Conservation (phyloP, 53 echinoderm and acorn worm species). For the Echinometra lucunter region DNA sequence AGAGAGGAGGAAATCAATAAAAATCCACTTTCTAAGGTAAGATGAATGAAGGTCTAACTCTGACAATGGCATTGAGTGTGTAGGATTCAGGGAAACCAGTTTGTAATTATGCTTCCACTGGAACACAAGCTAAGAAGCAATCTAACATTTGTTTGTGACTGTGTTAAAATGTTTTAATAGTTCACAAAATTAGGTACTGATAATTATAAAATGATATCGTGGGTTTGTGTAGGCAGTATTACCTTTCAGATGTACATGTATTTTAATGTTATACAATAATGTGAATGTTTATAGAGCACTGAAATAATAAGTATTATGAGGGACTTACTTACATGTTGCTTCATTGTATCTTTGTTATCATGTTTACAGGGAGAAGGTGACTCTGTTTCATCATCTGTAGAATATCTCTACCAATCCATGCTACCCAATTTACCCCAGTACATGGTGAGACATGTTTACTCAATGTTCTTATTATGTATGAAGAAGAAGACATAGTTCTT, state of each 20-base stretch:
- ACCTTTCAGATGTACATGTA: background rate
- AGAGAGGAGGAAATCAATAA: conserved; percentile 94
- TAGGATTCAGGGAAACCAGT: too few relatives aligned
- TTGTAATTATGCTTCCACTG: background rate
- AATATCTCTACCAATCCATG: conserved; percentile 93
- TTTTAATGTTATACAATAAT: background rate
- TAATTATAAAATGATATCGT: background rate
- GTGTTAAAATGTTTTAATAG: background rate
- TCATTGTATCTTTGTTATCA: background rate
- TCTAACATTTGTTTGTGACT: too few relatives aligned
- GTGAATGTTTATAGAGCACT: background rate
- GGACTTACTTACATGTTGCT: background rate
- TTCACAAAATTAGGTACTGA: background rate
- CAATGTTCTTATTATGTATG: too few relatives aligned
- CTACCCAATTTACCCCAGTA: conserved; percentile 96
- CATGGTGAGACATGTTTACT: conserved; percentile 79
- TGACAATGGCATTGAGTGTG: background rate
- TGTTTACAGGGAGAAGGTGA: conserved; percentile 88
- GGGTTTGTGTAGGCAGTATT: background rate
- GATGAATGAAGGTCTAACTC: background rate
- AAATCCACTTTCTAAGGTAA: conserved; percentile 93
- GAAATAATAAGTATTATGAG: background rate
- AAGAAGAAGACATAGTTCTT: too few relatives aligned
- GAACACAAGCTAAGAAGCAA: background rate
- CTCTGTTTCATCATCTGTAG: conserved; percentile 77